These are phyloP conservation scores for Enteromius paludinosus DNA, from an alignment of 2,797 vertebrate species.

Conservation along the genomic window DNA sequence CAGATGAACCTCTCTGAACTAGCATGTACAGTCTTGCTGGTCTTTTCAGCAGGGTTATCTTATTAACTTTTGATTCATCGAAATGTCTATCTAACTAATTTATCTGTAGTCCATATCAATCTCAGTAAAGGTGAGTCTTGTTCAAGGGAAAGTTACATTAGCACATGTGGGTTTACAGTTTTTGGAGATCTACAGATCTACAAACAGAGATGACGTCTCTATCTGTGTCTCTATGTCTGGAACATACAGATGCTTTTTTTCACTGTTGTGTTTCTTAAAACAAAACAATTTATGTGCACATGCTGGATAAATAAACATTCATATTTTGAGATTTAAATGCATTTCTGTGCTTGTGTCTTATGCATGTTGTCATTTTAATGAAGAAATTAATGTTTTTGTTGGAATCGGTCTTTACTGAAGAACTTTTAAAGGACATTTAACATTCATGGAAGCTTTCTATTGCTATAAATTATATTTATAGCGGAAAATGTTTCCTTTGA, in stretches of 20 bases:
- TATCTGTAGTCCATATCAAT: constrained; percentile 18
- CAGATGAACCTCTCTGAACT: constrained; percentile 2
- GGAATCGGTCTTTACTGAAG: neutral
- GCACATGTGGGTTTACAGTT: constrained; percentile 40
- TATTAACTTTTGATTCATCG: neutral
- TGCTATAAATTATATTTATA: neutral
- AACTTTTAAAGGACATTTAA: constrained; percentile 28
- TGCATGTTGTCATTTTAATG: constrained; percentile 49
- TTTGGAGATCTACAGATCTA: constrained; percentile 25
- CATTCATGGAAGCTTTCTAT: neutral
- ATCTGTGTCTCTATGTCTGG: constrained; percentile 59
- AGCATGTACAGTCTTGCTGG: constrained; percentile 2
- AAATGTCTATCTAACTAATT: neutral
- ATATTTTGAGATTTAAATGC: constrained; percentile 52
- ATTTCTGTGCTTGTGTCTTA: constrained; percentile 37
- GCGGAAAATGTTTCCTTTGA: neutral
- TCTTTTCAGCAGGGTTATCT: constrained; percentile 3
- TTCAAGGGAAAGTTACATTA: constrained; percentile 8
- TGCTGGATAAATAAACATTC: constrained; percentile 70
- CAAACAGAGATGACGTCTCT: constrained; percentile 30
- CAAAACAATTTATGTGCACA: constrained; percentile 56
- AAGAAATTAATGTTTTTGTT: constrained; percentile 21
- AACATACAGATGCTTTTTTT: constrained; percentile 52
- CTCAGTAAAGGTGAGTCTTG: neutral
- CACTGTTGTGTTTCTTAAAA: constrained; percentile 29